Percentiles rank a stretch among this genome's conserved stretches.
Evolutionary conservation across 2,113 vertebrate species (phyloP).

Genomic region (Chinchilla lanigera): DNA sequence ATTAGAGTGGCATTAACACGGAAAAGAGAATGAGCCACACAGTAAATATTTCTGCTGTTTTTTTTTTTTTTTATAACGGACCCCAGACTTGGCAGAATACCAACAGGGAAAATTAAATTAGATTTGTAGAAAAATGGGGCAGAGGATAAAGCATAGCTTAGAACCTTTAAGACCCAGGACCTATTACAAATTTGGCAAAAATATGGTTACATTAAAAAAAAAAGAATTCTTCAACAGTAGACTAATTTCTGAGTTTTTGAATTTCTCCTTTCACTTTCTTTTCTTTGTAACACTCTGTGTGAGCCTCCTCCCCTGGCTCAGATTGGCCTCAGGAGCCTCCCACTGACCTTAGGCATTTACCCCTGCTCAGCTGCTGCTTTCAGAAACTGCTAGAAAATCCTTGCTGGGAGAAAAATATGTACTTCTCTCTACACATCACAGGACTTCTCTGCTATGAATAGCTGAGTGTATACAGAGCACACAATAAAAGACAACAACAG

Average conservation of each 20-base stretch:
- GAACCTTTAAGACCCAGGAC: not conserved
- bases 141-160: slow-evolving; percentile 49
- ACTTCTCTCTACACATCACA: not conserved
- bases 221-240: not conserved
- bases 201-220: not conserved
- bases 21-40: slow-evolving; percentile 41
- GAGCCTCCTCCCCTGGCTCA: not conserved
- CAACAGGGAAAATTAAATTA: slow-evolving; percentile 64
- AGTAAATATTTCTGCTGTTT: slow-evolving; percentile 69
- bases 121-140: slow-evolving; percentile 34
- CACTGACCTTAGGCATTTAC: not conserved
- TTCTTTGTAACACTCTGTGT: not conserved
- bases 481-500: not conserved
- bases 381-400: not conserved
- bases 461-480: not conserved
- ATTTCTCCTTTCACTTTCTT: not conserved
- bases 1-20: slow-evolving; percentile 57
- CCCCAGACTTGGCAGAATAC: slow-evolving; percentile 25
- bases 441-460: no score
- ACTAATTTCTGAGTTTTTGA: not conserved
- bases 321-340: not conserved
- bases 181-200: slow-evolving; percentile 12
- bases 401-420: not conserved
- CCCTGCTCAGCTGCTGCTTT: not conserved
- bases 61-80: slow-evolving; percentile 51